phyloP scores from a whole-genome alignment of 2,888 invertebrate genomes.

The Cheilosia variabilis region DNA sequence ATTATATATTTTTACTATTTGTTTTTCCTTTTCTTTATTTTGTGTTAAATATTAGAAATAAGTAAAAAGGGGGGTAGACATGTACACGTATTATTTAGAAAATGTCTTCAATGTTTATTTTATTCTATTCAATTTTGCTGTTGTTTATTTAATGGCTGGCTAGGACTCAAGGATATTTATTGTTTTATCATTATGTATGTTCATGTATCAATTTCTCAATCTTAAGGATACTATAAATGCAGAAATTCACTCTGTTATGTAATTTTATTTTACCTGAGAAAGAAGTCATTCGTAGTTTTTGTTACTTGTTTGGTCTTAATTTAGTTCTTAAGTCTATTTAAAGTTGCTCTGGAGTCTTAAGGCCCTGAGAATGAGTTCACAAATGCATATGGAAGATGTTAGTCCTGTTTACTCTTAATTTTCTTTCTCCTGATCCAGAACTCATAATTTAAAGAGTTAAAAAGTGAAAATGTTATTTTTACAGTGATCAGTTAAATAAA shows the following conservation, averaged over 20 bases:
- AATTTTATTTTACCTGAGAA: slow-evolving; percentile 65
- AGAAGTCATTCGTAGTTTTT: slow-evolving; percentile 38
- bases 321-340: slow-evolving; percentile 62
- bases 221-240: slow-evolving; percentile 36
- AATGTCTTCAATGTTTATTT: slow-evolving; percentile 10
- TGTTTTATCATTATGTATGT: slow-evolving; percentile 9
- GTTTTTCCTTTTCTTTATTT: slow-evolving; percentile 54
- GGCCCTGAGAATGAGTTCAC: slow-evolving; percentile 65
- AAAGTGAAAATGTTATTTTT: slow-evolving; percentile 4
- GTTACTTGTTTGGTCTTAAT: slow-evolving; percentile 31
- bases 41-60: slow-evolving; percentile 60
- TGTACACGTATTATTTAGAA: slow-evolving; percentile 25
- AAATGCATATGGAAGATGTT: slow-evolving; percentile 69
- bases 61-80: slow-evolving; percentile 42
- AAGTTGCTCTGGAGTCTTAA: slow-evolving; percentile 59
- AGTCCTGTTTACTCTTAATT: slow-evolving; percentile 38
- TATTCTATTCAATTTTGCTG: slow-evolving; percentile 40
- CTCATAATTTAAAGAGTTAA: background rate
- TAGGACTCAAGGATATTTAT: slow-evolving; percentile 43
- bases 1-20: slow-evolving; percentile 76
- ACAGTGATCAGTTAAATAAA: background rate
- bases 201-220: slow-evolving; percentile 14
- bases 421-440: slow-evolving; percentile 8
- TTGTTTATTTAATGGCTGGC: slow-evolving; percentile 36
- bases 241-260: slow-evolving; percentile 32